Evolutionary conservation across 2,888 invertebrate genomes (phyloP).

Genomic region (Arctia plantaginis): DNA sequence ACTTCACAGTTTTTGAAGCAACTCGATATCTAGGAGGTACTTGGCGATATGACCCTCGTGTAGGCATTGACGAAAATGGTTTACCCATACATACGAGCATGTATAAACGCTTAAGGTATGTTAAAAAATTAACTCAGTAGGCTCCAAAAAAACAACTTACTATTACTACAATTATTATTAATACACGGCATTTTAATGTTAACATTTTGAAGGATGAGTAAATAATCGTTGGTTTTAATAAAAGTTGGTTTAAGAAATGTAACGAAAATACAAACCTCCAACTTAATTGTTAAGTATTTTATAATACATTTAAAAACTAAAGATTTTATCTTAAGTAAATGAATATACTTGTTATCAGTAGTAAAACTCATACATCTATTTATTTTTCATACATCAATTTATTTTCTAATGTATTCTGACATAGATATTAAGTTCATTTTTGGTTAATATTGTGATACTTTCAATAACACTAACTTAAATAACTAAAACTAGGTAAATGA

Average conservation of each 20-base stretch:
- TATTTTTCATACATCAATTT: too few relatives aligned
- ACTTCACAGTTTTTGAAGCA: conserved; percentile 75
- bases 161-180: background rate
- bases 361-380: background rate
- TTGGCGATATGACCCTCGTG: conserved; percentile 80
- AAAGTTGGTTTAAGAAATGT: too few relatives aligned
- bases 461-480: background rate
- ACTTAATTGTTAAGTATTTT: background rate
- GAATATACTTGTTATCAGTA: background rate
- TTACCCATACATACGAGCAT: conserved; percentile 88
- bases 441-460: background rate
- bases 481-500: background rate
- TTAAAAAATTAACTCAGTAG: background rate
- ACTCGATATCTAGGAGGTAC: conserved; percentile 78
- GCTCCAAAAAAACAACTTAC: background rate
- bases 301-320: background rate
- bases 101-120: conserved; percentile 89
- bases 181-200: background rate
- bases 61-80: conserved; percentile 86
- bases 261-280: background rate
- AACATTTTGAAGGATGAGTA: background rate
- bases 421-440: background rate
- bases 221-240: too few relatives aligned
- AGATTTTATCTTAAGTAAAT: background rate
- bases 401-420: background rate